These are phyloP conservation scores for Clarias gariepinus DNA, from an alignment of 2,113 vertebrate species.

Conservation along the genomic window DNA sequence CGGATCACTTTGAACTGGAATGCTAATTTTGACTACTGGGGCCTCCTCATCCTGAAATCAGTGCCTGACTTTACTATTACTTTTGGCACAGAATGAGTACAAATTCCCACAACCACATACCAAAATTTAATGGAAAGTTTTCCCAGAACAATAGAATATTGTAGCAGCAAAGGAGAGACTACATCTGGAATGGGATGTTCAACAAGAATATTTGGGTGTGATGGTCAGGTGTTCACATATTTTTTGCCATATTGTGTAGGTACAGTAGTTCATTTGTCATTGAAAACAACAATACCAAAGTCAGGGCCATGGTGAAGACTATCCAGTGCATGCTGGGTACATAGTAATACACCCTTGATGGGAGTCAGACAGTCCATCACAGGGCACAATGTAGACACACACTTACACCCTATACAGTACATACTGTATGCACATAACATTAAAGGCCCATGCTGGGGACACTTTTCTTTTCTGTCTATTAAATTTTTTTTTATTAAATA, in stretches of 20 bases:
- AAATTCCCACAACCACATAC: neutral
- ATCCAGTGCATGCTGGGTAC: neutral
- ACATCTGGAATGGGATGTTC: too few relatives aligned
- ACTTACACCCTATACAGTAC: neutral
- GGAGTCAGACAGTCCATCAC: neutral
- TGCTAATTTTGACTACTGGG: too few relatives aligned
- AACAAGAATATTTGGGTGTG: too few relatives aligned
- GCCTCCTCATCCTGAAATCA: too few relatives aligned
- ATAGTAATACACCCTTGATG: neutral
- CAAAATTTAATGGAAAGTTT: neutral
- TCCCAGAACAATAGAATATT: neutral
- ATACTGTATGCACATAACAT: neutral
- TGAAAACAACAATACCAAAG: neutral
- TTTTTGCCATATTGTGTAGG: too few relatives aligned
- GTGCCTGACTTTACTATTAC: too few relatives aligned
- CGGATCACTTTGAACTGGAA: neutral
- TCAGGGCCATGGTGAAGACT: neutral
- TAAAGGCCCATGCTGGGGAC: neutral
- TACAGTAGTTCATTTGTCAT: too few relatives aligned
- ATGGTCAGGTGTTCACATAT: too few relatives aligned
- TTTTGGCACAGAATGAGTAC: too few relatives aligned
- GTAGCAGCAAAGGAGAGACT: neutral
- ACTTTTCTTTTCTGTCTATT: neutral
- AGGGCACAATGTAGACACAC: neutral
- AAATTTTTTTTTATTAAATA: too few relatives aligned